Conservation (phyloP, 2,888 invertebrate species). For the Drosophila antonietae region DNA sequence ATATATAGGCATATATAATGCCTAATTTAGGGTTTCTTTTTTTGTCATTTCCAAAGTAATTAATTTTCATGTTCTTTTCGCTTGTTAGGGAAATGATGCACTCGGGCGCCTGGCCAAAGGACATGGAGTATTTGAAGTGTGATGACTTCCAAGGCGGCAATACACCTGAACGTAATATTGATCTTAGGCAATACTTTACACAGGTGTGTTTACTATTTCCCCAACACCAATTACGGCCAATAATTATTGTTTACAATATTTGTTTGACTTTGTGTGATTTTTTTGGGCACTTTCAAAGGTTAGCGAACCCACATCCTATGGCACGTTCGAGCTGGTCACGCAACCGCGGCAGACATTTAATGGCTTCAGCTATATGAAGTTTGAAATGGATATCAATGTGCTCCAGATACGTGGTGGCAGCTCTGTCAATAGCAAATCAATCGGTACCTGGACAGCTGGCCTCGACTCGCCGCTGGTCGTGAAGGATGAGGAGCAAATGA, state of each 20-base stretch:
- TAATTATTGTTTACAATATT: conserved; percentile 51
- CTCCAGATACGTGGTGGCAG: conserved; percentile 90
- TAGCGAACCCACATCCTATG: conserved; percentile 89
- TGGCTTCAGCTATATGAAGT: conserved; percentile 91
- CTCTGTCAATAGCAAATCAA: conserved; percentile 88
- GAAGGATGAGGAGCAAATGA: conserved; percentile 88
- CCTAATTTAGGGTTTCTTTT: not conserved
- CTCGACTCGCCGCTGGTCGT: conserved; percentile 88
- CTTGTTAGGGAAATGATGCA: conserved; percentile 88
- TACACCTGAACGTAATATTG: conserved; percentile 90
- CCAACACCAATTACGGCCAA: conserved; percentile 33
- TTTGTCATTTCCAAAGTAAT: not conserved
- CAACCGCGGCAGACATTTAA: conserved; percentile 87
- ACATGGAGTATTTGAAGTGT: conserved; percentile 90
- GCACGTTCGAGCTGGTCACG: conserved; percentile 88
- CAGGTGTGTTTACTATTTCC: conserved; percentile 85
- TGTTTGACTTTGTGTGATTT: not conserved
- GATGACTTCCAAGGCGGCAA: conserved; percentile 92
- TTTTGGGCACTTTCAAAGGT: conserved; percentile 82
- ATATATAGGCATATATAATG: not conserved
- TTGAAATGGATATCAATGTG: conserved; percentile 89
- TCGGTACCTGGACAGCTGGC: conserved; percentile 93
- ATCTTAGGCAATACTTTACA: conserved; percentile 89
- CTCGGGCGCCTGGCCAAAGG: conserved; percentile 90
- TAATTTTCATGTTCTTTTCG: not conserved